Conservation (phyloP, 2,888 invertebrate species). For the Drosophila yooni region DNA sequence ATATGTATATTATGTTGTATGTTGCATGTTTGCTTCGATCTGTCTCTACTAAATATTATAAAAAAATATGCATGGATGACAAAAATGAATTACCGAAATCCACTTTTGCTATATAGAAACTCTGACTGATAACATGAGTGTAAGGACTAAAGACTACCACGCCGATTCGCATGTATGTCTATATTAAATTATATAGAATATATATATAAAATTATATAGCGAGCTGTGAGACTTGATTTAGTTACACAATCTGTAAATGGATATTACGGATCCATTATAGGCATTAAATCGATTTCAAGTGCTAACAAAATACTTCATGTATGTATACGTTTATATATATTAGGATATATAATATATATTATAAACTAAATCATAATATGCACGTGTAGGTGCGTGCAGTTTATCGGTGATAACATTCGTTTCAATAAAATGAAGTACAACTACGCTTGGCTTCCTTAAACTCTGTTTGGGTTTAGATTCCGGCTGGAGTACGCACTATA, state of each 20-base stretch:
- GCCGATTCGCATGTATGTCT: conserved; percentile 32
- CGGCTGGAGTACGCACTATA: conserved; percentile 85
- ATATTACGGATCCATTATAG: conserved; percentile 61
- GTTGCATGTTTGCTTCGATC: conserved; percentile 25
- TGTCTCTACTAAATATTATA: conserved; percentile 38
- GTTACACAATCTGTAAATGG: conserved; percentile 66
- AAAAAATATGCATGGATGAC: conserved; percentile 55
- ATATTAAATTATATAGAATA: conserved; percentile 15
- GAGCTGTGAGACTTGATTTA: conserved; percentile 73
- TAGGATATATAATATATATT: conserved; percentile 16
- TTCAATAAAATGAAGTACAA: conserved; percentile 35
- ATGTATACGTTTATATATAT: conserved; percentile 47
- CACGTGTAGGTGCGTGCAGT: conserved; percentile 44
- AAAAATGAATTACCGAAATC: conserved; percentile 46
- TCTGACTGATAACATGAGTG: conserved; percentile 73
- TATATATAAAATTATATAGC: conserved; percentile 55
- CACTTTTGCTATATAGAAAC: conserved; percentile 62
- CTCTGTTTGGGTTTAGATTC: conserved; percentile 13
- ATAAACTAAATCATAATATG: conserved; percentile 19
- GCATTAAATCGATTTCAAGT: conserved; percentile 69
- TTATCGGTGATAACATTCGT: conserved; percentile 65
- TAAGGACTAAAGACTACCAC: conserved; percentile 51
- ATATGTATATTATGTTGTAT: conserved; percentile 26
- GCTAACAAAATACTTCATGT: conserved; percentile 74
- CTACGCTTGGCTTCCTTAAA: conserved; percentile 40